phyloP scores from a whole-genome alignment of 2,888 invertebrate genomes.

The Ditylenchus weischeri region DNA sequence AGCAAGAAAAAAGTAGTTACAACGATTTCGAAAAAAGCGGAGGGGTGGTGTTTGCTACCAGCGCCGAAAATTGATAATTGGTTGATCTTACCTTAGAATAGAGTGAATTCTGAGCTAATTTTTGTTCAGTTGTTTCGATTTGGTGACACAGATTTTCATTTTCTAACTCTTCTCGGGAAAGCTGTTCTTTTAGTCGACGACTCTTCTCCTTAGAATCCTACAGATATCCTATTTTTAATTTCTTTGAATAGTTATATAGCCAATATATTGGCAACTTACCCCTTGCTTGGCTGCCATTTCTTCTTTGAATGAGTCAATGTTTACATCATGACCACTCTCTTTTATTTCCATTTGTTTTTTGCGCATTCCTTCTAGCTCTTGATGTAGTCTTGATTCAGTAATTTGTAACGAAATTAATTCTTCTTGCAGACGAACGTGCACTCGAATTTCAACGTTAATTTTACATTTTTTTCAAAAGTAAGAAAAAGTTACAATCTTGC shows the following conservation, averaged over 20 bases:
- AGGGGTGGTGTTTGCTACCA: too few species aligned
- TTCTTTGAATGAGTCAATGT: slow-evolving; percentile 27
- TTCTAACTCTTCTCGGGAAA: slow-evolving; percentile 29
- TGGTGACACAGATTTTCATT: slow-evolving; percentile 26
- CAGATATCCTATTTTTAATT: slow-evolving; percentile 2
- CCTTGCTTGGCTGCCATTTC: slow-evolving; percentile 22
- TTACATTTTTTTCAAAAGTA: neutral
- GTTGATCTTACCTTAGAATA: slow-evolving; percentile 12
- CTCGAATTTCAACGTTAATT: slow-evolving; percentile 33
- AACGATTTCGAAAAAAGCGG: too few species aligned
- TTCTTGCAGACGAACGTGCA: slow-evolving; percentile 52
- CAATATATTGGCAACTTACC: slow-evolving; percentile 14
- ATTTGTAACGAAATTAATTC: slow-evolving; percentile 46
- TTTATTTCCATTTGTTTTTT: slow-evolving; percentile 23
- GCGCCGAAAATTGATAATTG: too few species aligned
- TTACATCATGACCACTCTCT: slow-evolving; percentile 17
- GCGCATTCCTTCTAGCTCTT: slow-evolving; percentile 35
- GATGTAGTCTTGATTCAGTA: slow-evolving; percentile 38
- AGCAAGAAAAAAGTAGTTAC: too few species aligned
- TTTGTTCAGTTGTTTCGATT: slow-evolving; percentile 7
- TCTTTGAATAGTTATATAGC: slow-evolving; percentile 20
- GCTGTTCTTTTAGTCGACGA: slow-evolving; percentile 22
- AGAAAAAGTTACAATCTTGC: slow-evolving; percentile 35
- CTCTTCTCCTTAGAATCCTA: slow-evolving; percentile 34
- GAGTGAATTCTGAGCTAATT: slow-evolving; percentile 14